Conservation (phyloP, 2,888 invertebrate genomes). For the Trileptium ribeirensis region DNA sequence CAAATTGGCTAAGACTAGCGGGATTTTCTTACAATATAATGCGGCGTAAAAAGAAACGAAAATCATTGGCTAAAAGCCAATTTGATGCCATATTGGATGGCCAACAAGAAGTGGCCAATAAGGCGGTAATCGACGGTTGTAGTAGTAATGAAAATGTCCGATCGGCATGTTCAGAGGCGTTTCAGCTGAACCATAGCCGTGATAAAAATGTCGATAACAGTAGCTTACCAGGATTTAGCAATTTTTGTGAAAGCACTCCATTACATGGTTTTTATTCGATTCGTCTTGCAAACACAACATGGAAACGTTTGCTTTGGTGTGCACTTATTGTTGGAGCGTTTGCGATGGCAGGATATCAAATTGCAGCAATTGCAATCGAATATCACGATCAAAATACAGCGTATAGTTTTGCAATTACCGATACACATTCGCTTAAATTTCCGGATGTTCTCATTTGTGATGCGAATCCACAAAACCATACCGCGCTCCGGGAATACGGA, state of each 20-base stretch:
- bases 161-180: too few species aligned
- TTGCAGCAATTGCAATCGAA: background rate
- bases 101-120: too few species aligned
- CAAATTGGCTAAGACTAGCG: too few species aligned
- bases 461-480: background rate
- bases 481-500: background rate
- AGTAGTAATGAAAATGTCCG: too few species aligned
- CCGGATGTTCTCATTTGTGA: conserved; percentile 11
- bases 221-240: background rate
- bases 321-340: background rate
- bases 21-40: too few species aligned
- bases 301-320: background rate
- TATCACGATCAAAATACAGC: conserved; percentile 16
- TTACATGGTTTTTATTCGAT: conserved; percentile 15
- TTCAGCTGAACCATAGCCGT: too few species aligned
- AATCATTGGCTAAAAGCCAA: too few species aligned
- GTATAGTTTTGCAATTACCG: background rate
- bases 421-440: conserved; percentile 10
- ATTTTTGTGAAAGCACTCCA: conserved; percentile 18
- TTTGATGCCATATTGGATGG: too few species aligned
- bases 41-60: too few species aligned
- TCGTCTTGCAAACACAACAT: background rate
- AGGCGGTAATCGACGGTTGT: too few species aligned
- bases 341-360: conserved; percentile 12
- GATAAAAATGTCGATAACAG: too few species aligned